These are phyloP conservation scores for Crocuta crocuta DNA, from an alignment of 2,113 vertebrate genomes.

Conservation along the genomic window DNA sequence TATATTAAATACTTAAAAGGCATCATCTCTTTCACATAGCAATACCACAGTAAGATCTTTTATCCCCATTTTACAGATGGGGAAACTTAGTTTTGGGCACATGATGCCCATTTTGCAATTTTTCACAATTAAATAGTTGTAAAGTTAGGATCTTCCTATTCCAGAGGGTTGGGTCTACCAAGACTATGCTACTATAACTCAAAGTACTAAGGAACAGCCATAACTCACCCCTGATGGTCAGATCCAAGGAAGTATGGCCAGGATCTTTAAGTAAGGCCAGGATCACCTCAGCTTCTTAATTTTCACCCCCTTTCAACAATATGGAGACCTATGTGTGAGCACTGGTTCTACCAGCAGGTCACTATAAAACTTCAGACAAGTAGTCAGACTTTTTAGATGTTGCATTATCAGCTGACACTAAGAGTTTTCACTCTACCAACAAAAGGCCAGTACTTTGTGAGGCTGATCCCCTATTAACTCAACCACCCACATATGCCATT, in stretches of 20 bases:
- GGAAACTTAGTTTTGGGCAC: neutral
- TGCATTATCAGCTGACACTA: neutral
- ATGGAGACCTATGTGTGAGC: neutral
- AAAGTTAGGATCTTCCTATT: neutral
- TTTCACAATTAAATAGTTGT: neutral
- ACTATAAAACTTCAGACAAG: neutral
- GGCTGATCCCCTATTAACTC: neutral
- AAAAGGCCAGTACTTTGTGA: neutral
- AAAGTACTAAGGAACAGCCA: neutral
- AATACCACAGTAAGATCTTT: neutral
- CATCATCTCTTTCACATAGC: neutral
- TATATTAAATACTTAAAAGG: neutral
- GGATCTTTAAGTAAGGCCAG: neutral
- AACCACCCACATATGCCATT: neutral
- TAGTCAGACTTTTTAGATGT: neutral
- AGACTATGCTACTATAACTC: neutral
- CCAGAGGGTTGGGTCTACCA: neutral
- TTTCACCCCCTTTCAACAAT: neutral
- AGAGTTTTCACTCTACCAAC: neutral
- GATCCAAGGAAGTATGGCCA: neutral
- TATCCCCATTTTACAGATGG: neutral
- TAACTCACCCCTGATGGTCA: fast-evolving
- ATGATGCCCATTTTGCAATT: neutral
- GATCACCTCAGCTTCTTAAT: neutral
- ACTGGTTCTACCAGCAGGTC: neutral